Evolutionary conservation across 2,113 vertebrate species (phyloP).

Genomic region (Trematomus loennbergii): DNA sequence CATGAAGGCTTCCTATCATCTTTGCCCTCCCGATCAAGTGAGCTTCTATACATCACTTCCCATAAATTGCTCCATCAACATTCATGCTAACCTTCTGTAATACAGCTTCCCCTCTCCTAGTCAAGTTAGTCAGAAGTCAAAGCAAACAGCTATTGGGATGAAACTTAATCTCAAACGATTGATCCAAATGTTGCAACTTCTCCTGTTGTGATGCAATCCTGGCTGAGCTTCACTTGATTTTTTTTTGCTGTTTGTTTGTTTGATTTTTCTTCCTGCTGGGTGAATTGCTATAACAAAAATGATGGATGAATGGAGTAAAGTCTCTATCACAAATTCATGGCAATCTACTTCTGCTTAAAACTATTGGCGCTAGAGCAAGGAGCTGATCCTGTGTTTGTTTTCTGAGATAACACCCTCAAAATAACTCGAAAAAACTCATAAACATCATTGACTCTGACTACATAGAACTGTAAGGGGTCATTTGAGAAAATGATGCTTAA

Average conservation of each 20-base stretch:
- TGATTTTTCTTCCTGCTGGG: not conserved
- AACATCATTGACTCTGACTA: not conserved
- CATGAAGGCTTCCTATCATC: not conserved
- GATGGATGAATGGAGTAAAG: not conserved
- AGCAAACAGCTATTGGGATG: not conserved
- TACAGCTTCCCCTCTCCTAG: not conserved
- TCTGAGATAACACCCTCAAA: not conserved
- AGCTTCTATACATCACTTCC: not conserved
- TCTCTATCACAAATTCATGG: not conserved
- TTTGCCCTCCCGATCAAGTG: slow-evolving; percentile 11
- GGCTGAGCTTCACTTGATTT: not conserved
- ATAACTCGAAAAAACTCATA: not conserved
- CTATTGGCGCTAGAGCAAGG: not conserved
- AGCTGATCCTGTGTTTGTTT: not conserved
- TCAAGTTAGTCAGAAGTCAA: not conserved
- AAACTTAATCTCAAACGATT: slow-evolving; percentile 1
- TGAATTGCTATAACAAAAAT: not conserved
- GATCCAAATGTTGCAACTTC: slow-evolving; percentile 4
- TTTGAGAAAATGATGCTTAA: no score
- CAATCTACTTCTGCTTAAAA: not conserved
- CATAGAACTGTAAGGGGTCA: no score
- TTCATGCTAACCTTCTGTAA: not conserved
- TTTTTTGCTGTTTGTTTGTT: not conserved
- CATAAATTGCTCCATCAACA: slow-evolving; percentile 16
- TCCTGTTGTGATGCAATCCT: slow-evolving; percentile 17